Evolutionary conservation across 1,140 invertebrate genomes (phyloP).

Genomic region (Eulimnadia texana): DNA sequence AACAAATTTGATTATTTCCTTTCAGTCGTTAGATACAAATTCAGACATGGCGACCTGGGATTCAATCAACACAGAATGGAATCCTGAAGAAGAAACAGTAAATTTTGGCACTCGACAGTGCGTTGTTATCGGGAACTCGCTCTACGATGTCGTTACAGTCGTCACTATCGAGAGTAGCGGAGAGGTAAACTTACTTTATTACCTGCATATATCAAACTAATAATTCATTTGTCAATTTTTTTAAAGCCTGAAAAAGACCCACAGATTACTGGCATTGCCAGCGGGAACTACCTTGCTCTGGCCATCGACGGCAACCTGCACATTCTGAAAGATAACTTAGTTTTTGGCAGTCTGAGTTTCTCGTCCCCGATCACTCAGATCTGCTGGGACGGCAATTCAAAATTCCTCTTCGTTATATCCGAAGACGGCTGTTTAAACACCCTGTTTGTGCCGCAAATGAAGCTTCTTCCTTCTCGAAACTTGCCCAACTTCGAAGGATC

Average conservation of each 20-base stretch:
- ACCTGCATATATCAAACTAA: background rate
- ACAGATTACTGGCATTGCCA: background rate
- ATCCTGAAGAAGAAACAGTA: conserved; percentile 13
- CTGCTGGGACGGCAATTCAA: background rate
- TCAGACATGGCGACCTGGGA: background rate
- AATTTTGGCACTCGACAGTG: conserved; percentile 15
- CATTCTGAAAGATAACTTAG: background rate
- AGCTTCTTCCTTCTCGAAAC: background rate
- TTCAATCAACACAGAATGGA: conserved; percentile 13
- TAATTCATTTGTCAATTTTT: background rate
- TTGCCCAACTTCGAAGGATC: background rate
- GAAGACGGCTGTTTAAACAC: background rate
- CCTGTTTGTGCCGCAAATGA: background rate
- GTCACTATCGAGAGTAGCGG: conserved; percentile 5
- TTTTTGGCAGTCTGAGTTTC: background rate
- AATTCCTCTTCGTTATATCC: conserved; percentile 2
- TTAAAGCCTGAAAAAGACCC: background rate
- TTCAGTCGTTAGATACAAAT: background rate
- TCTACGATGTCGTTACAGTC: conserved; percentile 12
- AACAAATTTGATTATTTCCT: too few species aligned
- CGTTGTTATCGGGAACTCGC: conserved; percentile 10
- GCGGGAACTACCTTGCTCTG: background rate
- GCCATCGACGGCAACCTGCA: conserved; percentile 10
- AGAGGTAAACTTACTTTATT: background rate
- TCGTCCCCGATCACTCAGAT: background rate